These are phyloP conservation scores for Olivierus martensii DNA, from an alignment of 1,140 invertebrate genomes.

Conservation along the genomic window DNA sequence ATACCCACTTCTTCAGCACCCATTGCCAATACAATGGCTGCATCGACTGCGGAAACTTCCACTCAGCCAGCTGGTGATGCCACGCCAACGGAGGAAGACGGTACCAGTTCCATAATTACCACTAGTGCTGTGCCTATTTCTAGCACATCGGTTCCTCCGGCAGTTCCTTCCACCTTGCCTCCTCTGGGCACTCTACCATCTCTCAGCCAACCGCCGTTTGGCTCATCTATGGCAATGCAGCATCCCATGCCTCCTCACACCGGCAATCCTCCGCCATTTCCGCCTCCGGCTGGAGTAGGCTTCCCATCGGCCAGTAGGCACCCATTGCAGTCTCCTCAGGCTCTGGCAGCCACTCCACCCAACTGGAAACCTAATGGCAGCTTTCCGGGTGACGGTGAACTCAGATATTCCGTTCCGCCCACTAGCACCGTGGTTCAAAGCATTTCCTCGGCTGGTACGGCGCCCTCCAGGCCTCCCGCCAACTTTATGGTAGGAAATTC, in stretches of 20 bases:
- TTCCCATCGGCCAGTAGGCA: background rate
- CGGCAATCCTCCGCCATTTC: background rate
- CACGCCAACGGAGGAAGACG: conserved; percentile 15
- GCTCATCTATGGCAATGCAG: background rate
- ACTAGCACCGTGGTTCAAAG: background rate
- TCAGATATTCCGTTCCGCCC: background rate
- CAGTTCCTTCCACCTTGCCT: no score
- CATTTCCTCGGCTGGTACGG: background rate
- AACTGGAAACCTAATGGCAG: background rate
- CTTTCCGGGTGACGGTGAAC: background rate
- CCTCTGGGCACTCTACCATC: background rate
- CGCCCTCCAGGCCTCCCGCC: background rate
- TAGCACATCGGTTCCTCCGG: no score
- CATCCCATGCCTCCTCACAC: background rate
- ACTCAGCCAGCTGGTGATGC: conserved; percentile 5
- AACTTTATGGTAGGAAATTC: background rate
- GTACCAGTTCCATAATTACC: background rate
- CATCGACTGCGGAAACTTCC: background rate
- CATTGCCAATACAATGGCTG: background rate
- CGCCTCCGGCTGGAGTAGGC: background rate
- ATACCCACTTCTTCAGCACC: background rate
- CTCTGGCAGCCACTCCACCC: background rate
- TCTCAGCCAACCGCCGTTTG: background rate
- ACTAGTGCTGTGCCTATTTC: background rate
- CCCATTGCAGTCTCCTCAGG: background rate